Percentiles rank a stretch among this genome's conserved stretches.
Evolutionary conservation across 1,140 invertebrate genomes (phyloP).

Genomic region (Drosophila erecta): DNA sequence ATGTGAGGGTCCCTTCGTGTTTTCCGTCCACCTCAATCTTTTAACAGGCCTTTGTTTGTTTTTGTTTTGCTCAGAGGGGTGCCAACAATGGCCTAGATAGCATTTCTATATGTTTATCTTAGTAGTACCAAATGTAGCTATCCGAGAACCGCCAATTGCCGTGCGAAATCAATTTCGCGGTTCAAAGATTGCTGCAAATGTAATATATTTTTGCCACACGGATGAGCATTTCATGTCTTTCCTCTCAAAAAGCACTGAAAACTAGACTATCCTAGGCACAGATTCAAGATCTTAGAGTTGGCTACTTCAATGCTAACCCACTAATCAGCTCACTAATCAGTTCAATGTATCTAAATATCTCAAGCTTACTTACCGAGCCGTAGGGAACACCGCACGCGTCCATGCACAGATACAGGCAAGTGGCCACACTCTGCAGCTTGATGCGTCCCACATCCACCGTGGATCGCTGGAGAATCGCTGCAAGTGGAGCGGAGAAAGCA

Average conservation of each 20-base stretch:
- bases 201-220: background rate
- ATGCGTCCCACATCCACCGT: conserved; percentile 91
- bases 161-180: conserved; percentile 25
- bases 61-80: conserved; percentile 27
- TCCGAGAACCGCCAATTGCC: conserved; percentile 25
- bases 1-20: conserved; percentile 22
- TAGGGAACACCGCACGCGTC: conserved; percentile 92
- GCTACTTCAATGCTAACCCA: no score
- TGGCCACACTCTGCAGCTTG: conserved; percentile 92
- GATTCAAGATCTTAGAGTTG: no score
- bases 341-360: background rate
- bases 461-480: conserved; percentile 93
- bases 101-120: background rate
- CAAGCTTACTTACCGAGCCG: conserved; percentile 90
- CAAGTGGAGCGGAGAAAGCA: conserved; percentile 78
- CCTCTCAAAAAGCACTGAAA: no score
- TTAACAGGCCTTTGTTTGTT: conserved; percentile 66
- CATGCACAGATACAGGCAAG: conserved; percentile 94
- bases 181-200: conserved; percentile 7
- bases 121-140: conserved; percentile 18
- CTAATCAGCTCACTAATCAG: no score
- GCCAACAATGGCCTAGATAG: conserved; percentile 30
- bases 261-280: no score
- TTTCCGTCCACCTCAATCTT: conserved; percentile 61
- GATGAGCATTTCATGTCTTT: no score